A percentile compares a stretch with the other conserved stretches of the same genome.
These are phyloP conservation scores for Alloplasta piceator DNA, from an alignment of 2,888 invertebrate species.

Conservation along the genomic window DNA sequence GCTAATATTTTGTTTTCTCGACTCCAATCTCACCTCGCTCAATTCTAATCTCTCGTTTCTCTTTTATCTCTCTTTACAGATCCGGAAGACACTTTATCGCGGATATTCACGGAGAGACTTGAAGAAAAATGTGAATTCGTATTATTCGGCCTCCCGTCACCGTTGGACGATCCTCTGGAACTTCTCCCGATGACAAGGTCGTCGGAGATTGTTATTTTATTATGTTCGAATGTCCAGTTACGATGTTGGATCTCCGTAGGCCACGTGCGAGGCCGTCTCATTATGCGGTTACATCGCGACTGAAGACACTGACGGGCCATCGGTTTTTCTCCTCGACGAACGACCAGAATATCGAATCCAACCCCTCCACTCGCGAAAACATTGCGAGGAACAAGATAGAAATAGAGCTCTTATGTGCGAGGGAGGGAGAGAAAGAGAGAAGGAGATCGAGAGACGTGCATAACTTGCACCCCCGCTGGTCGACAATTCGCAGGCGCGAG, in stretches of 20 bases:
- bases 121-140: background rate
- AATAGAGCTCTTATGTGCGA: too few relatives aligned
- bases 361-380: conserved; percentile 48
- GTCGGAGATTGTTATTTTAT: conserved; percentile 33
- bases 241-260: conserved; percentile 77
- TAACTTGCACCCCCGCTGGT: conserved; percentile 40
- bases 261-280: conserved; percentile 80
- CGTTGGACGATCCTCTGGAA: conserved; percentile 54
- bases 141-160: background rate
- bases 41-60: background rate
- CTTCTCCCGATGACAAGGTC: background rate
- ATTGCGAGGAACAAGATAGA: conserved; percentile 18
- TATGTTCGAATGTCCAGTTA: conserved; percentile 74
- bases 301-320: conserved; percentile 72
- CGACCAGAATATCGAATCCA: conserved; percentile 37
- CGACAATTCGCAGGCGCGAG: conserved; percentile 75
- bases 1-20: background rate
- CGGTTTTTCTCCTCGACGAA: conserved; percentile 31
- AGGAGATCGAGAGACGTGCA: background rate
- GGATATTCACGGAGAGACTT: background rate
- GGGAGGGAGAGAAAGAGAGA: too few relatives aligned
- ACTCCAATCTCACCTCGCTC: background rate
- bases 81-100: background rate
- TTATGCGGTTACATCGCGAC: conserved; percentile 83
- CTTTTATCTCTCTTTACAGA: background rate